Evolutionary conservation across 2,888 invertebrate species (phyloP), one percentile per base, ranked within the genome.

Genomic region (Dendrolimus pini): DNA sequence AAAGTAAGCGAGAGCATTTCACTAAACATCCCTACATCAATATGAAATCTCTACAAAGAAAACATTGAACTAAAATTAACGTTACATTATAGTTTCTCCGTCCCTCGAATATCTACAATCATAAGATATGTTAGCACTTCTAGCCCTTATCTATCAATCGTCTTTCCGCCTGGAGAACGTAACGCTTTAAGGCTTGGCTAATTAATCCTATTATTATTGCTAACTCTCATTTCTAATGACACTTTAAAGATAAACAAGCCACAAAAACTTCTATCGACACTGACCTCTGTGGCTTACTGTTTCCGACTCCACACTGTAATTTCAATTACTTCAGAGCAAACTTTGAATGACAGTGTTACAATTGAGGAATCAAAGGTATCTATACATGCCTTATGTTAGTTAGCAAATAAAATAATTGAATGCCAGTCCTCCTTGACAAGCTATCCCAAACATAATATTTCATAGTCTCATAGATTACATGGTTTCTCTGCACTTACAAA

Each of bases 1-100:
- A 47, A 47, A 47, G 47, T 62, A 71, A 74, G 70, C 78, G 75
- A 74, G 65, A 82, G 85, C 86, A 88, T 85, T 87, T 76, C 85
- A 82, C 68, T 74, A 71, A 83, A 76, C 84, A 78, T 68, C 62
- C 67, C 76, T 82, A 83, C 74, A 73, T 78, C 77, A 81, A 78
- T 85, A 84, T 80, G 84, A 85, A 85, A 86, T 83, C 77, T 81
- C 83, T 85, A 87, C 78, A 84, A 85, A 83, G 80, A 85, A 86
- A 87, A 83, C 77, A 84, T 85, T 80, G 70, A 87, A 90, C 87
- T 89, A 87, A 89, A 86, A 83, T 82, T 82, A 84, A 80, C 72
- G 79, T 81, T 83, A 83, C 76, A 80, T 76, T 75, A 79, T 65
- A 70, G 77, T 75, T 75, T 74, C 77, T 76, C 72, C 71, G 75